A percentile compares a stretch with the other conserved stretches of the same genome.
These are phyloP conservation scores for Cataglyphis hispanica DNA, from an alignment of 1,140 invertebrate species.

Conservation along the genomic window DNA sequence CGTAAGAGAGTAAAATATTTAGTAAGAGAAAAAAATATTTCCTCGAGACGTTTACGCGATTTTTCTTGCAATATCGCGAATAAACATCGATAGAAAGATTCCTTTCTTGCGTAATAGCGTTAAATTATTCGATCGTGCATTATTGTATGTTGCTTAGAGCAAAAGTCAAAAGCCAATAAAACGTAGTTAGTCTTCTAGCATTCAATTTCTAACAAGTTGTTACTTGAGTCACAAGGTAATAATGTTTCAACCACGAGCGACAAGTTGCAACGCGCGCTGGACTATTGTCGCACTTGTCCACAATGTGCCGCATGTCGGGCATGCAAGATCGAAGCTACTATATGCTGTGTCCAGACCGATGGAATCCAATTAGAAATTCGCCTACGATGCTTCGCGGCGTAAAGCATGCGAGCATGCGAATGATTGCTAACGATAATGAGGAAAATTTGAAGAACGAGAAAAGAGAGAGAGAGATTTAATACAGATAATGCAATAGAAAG, in stretches of 20 bases:
- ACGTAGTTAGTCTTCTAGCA: neutral
- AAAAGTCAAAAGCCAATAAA: neutral
- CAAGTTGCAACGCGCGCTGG: neutral
- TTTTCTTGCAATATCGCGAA: neutral
- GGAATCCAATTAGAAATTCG: constrained; percentile 40
- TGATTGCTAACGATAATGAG: neutral
- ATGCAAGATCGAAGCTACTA: constrained; percentile 31
- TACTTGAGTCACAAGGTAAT: neutral
- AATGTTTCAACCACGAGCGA: neutral
- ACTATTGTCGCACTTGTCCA: constrained; percentile 23
- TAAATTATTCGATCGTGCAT: neutral
- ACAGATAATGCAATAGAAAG: neutral
- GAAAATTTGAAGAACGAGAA: neutral
- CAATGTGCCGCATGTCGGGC: constrained; percentile 15
- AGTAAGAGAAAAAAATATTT: neutral
- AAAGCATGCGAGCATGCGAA: constrained; percentile 40
- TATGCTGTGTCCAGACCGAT: constrained; percentile 9
- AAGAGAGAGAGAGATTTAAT: neutral
- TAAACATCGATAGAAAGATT: neutral
- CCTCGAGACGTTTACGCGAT: neutral
- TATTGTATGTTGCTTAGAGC: neutral
- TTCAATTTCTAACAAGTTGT: constrained; percentile 16
- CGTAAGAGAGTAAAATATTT: neutral
- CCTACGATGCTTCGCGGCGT: constrained; percentile 9
- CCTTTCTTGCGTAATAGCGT: neutral